Percentiles rank a stretch among this genome's conserved stretches.
phyloP scores from a whole-genome alignment of 2,113 vertebrate species.

The Caloenas nicobarica region DNA sequence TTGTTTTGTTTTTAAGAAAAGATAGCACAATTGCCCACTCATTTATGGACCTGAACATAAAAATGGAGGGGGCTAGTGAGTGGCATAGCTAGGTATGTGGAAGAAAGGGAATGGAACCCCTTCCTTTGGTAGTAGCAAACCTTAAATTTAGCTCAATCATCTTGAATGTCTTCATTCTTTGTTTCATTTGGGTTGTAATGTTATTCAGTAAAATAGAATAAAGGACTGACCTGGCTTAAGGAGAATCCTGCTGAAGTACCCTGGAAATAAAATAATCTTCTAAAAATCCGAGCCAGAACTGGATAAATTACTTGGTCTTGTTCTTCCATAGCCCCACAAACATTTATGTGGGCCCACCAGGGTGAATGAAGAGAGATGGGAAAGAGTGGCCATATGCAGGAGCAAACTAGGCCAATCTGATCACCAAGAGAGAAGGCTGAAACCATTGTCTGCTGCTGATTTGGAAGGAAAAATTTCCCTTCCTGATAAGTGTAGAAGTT shows the following conservation, averaged over 20 bases:
- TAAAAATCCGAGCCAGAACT: neutral
- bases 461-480: neutral
- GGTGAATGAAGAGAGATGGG: neutral
- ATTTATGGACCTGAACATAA: neutral
- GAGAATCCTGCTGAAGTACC: neutral
- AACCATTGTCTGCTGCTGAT: neutral
- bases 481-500: neutral
- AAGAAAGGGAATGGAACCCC: neutral
- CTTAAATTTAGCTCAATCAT: neutral
- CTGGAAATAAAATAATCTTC: neutral
- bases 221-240: neutral
- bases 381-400: neutral
- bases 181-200: neutral
- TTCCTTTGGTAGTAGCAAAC: neutral
- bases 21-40: neutral
- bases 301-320: neutral
- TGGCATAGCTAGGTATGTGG: neutral
- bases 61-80: neutral
- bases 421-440: neutral
- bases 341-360: neutral
- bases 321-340: neutral
- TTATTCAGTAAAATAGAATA: neutral
- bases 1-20: neutral
- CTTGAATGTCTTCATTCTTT: neutral
- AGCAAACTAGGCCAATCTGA: accelerated